Evolutionary conservation across 2,888 invertebrate species (phyloP), one percentile per base, ranked within the genome.

Genomic region (Drosophila robusta): DNA sequence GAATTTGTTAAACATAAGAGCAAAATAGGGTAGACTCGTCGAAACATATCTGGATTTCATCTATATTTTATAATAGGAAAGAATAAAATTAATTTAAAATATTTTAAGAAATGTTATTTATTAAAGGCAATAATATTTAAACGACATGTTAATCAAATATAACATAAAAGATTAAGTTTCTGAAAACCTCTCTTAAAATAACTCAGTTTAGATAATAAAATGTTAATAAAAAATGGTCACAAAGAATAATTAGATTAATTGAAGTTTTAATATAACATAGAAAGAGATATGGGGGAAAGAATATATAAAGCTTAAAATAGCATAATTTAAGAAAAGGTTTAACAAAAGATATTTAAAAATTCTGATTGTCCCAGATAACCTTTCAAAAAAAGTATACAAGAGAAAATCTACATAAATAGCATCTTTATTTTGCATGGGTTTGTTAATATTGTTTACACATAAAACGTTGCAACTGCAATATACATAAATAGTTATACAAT

Each of bases 351-450:
- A 22, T 22, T 22, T 1, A 4, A 22, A 22, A 22, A 22, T 29
- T 9, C 11, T 39, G 38, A 7, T 39, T 29, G 22, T 14, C 4
- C 14, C 18, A 64, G 29, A 34, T n/a, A 22, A 16, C 11, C 2
- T 4, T 12, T 1, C 14, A 29, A 46, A 36, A 41, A 22, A 9
- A 29, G 8, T 22, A 36, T 16, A n/a, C 14, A 12, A 61, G 14
- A 11, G 46, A 12, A 18, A 18, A 38, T 64, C 61, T 83, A 83
- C 72, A 87, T 73, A 87, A 87, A 83, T 77, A 76, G 68, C 67
- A 72, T 73, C 72, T 74, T 78, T 82, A 80, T 87, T 83, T 78
- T 66, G 73, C 75, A 78, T 78, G 75, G 64, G 60, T 65, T 42
- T 49, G 36, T 66, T 76, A 60, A 50, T 76, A 60, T 60, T 67